Evolutionary conservation across 2,113 vertebrate species (phyloP).

Genomic region (Eulemur macaco): DNA sequence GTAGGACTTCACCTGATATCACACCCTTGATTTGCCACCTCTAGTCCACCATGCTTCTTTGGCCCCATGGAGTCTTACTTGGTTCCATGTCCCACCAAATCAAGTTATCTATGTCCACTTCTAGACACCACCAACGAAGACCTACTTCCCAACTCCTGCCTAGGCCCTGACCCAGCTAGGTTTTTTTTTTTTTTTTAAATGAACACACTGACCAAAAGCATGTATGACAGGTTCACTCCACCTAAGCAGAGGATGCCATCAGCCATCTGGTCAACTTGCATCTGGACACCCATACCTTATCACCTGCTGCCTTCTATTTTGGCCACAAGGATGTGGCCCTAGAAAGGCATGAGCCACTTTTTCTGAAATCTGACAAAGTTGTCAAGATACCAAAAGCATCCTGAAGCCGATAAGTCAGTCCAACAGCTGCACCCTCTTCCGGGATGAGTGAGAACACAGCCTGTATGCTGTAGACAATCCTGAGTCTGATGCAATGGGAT

Average conservation of each 20-base stretch:
- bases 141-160: not conserved
- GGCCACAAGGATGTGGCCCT: not conserved
- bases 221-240: not conserved
- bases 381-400: not conserved
- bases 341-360: not conserved
- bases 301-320: not conserved
- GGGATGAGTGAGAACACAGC: not conserved
- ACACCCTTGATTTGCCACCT: not conserved
- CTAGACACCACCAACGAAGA: not conserved
- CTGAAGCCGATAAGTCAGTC: not conserved
- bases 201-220: no score
- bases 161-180: no score
- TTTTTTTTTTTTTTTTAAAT: no score
- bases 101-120: not conserved
- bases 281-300: not conserved
- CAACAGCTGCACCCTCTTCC: not conserved
- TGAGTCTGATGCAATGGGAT: not conserved
- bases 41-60: not conserved
- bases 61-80: not conserved
- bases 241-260: not conserved
- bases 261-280: not conserved
- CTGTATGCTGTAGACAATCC: rapidly evolving
- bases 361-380: not conserved
- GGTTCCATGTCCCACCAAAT: not conserved
- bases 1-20: not conserved